Percentiles rank a stretch among this genome's conserved stretches.
Evolutionary conservation across 2,113 vertebrate genomes (phyloP).

Genomic region (Argyrosomus japonicus): DNA sequence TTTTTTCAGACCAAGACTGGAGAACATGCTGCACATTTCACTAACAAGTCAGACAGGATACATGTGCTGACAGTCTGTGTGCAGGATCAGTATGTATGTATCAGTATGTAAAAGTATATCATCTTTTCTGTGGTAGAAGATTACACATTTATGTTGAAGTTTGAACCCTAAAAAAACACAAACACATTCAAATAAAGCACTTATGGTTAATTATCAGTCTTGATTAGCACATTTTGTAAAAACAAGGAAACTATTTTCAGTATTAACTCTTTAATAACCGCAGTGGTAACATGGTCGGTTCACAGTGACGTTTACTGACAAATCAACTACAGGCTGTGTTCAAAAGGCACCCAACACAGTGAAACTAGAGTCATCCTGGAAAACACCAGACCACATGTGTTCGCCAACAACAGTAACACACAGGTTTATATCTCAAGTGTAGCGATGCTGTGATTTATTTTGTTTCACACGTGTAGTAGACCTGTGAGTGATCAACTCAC

Average conservation of each 20-base stretch:
- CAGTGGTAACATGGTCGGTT: not conserved
- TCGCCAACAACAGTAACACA: not conserved
- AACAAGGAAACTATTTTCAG: not conserved
- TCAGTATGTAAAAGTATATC: too few species aligned
- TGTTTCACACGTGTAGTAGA: not conserved
- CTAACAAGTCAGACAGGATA: conserved; percentile 31
- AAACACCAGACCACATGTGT: not conserved
- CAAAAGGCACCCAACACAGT: not conserved
- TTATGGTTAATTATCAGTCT: not conserved
- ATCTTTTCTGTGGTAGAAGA: conserved; percentile 24
- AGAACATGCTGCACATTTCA: conserved; percentile 46
- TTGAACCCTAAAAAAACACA: not conserved
- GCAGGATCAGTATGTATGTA: conserved; percentile 30
- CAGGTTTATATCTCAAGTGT: not conserved
- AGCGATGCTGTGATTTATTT: not conserved
- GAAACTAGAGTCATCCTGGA: not conserved
- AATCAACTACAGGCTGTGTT: not conserved
- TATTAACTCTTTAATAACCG: not conserved
- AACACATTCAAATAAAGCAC: not conserved
- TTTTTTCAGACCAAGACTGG: conserved; percentile 15
- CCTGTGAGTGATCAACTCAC: not conserved
- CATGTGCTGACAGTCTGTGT: conserved; percentile 42
- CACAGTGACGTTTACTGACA: not conserved
- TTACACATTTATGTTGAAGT: not conserved
- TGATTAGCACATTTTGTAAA: not conserved